These are phyloP conservation scores for Brachionus rotundiformis DNA, from an alignment of 1,140 invertebrate species.

Conservation along the genomic window DNA sequence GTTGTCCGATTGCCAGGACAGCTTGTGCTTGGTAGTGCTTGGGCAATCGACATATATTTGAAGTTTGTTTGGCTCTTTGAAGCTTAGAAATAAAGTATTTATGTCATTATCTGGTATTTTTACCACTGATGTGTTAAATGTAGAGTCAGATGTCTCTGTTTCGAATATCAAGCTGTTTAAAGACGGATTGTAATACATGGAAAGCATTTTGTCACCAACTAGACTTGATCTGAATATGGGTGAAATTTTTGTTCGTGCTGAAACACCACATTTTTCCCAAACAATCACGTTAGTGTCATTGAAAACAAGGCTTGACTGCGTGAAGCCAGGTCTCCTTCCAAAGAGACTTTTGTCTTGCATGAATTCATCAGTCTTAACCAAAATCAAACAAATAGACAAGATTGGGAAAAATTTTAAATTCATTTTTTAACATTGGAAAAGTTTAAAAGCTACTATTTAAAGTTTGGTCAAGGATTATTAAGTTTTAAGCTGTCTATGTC, in stretches of 20 bases:
- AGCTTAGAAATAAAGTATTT: conserved; percentile 21
- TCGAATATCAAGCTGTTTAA: conserved; percentile 11
- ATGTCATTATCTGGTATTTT: neutral
- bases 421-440: neutral
- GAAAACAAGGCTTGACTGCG: neutral
- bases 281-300: conserved; percentile 18
- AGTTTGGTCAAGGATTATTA: neutral
- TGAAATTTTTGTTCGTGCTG: conserved; percentile 5
- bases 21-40: neutral
- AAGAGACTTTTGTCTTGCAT: neutral
- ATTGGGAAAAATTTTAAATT: neutral
- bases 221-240: conserved; percentile 13
- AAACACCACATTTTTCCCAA: conserved; percentile 33
- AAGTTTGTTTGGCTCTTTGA: neutral
- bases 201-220: neutral
- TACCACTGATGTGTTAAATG: neutral
- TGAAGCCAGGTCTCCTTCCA: neutral
- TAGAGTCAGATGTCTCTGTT: neutral
- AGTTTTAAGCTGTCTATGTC: neutral
- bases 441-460: neutral
- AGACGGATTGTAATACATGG: conserved; percentile 14
- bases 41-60: conserved; percentile 14
- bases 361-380: neutral
- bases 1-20: neutral
- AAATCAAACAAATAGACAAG: neutral